Evolutionary conservation across 2,888 invertebrate genomes (phyloP).

Genomic region (Allophyes oxyacanthae): DNA sequence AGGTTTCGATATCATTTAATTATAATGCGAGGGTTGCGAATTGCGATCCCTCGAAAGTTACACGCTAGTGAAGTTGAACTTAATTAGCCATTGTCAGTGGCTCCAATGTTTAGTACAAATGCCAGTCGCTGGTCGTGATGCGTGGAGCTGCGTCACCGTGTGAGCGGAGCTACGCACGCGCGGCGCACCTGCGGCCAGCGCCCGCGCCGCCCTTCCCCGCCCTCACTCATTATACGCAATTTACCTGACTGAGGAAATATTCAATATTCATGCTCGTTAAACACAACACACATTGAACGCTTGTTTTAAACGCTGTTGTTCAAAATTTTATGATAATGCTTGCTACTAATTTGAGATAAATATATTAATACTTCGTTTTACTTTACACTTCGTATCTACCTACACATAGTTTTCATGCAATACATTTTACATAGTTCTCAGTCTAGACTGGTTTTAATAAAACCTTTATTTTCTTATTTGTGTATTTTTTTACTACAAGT

Average conservation of each 20-base stretch:
- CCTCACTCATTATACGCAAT: conserved; percentile 83
- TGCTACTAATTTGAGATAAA: conserved; percentile 3
- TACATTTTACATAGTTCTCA: too few relatives aligned
- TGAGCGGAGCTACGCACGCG: conserved; percentile 65
- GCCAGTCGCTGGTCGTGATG: conserved; percentile 41
- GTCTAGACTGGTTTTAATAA: too few relatives aligned
- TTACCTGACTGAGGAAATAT: conserved; percentile 79
- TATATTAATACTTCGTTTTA: too few relatives aligned
- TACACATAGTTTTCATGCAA: too few relatives aligned
- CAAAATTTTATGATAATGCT: conserved; percentile 20
- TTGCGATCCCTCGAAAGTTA: conserved; percentile 57
- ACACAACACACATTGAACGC: conserved; percentile 74
- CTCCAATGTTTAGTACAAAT: conserved; percentile 46
- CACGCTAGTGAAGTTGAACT: conserved; percentile 73
- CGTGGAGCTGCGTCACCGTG: conserved; percentile 13
- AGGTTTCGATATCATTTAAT: conserved; percentile 58
- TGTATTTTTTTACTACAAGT: too few relatives aligned
- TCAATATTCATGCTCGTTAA: conserved; percentile 81
- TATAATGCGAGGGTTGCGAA: conserved; percentile 52
- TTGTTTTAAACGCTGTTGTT: conserved; percentile 66
- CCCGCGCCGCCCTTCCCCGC: conserved; percentile 72
- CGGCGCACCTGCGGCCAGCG: conserved; percentile 76
- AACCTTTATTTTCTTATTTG: too few relatives aligned
- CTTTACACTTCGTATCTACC: too few relatives aligned
- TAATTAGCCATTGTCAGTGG: conserved; percentile 71